A percentile compares a stretch with the other conserved stretches of the same genome.
These are phyloP conservation scores for Jacana jacana DNA, from an alignment of 2,113 vertebrate genomes.

Conservation along the genomic window DNA sequence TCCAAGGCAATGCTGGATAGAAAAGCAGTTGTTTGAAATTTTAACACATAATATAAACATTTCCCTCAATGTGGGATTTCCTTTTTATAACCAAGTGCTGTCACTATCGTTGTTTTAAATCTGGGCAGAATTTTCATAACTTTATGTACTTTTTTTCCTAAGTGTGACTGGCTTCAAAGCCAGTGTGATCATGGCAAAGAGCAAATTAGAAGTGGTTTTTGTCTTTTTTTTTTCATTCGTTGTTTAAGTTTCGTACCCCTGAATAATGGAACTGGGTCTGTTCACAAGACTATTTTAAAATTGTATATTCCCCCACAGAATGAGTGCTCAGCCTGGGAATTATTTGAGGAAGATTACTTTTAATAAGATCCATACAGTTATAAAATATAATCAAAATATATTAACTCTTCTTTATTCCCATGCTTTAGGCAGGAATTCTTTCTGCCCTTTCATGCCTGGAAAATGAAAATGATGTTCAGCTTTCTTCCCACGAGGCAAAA, in stretches of 20 bases:
- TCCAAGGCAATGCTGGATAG: background rate
- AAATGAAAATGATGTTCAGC: background rate
- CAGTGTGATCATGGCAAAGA: background rate
- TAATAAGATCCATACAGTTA: background rate
- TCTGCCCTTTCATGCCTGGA: background rate
- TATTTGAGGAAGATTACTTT: background rate
- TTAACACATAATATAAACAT: background rate
- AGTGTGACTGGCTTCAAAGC: background rate
- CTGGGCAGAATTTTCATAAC: background rate
- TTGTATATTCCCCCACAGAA: background rate
- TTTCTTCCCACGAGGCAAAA: background rate
- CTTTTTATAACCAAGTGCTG: background rate
- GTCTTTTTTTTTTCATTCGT: background rate
- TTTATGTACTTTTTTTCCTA: background rate
- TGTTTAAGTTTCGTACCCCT: background rate
- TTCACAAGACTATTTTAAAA: background rate
- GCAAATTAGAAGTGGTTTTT: background rate
- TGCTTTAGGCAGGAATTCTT: background rate
- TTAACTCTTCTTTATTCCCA: background rate
- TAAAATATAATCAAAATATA: background rate
- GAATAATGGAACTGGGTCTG: background rate
- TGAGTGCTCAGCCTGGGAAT: background rate
- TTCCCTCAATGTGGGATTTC: background rate
- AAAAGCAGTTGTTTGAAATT: background rate
- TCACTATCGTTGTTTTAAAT: background rate